A percentile compares a stretch with the other conserved stretches of the same genome.
These are phyloP conservation scores for Odontomyia ornata DNA, from an alignment of 2,888 invertebrate species.

Conservation along the genomic window DNA sequence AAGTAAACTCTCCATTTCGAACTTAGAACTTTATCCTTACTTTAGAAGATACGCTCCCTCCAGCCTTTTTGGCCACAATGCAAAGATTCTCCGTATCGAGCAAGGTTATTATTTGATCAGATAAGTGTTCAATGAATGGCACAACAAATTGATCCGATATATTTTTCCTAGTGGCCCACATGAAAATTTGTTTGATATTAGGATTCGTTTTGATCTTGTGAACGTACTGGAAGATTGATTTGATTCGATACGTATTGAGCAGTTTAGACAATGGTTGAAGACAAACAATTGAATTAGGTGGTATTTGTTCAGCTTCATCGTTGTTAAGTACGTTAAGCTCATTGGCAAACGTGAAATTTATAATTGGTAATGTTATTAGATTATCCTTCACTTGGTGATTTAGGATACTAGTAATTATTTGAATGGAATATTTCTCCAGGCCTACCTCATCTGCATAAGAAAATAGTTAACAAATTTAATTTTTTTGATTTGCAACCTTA, in stretches of 20 bases:
- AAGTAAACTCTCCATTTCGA: background rate
- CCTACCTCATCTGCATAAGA: slow-evolving; percentile 57
- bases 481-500: slow-evolving; percentile 51
- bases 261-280: slow-evolving; percentile 59
- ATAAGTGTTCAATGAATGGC: slow-evolving; percentile 60
- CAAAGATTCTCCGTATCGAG: slow-evolving; percentile 55
- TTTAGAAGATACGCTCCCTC: slow-evolving; percentile 58
- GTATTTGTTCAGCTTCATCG: too few relatives aligned
- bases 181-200: slow-evolving; percentile 57
- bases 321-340: too few relatives aligned
- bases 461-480: slow-evolving; percentile 29
- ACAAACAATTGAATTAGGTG: slow-evolving; percentile 52
- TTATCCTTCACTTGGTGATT: slow-evolving; percentile 58
- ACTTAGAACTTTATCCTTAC: slow-evolving; percentile 40
- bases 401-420: slow-evolving; percentile 57
- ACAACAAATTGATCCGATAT: slow-evolving; percentile 56
- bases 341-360: background rate
- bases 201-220: slow-evolving; percentile 56
- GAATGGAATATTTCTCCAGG: slow-evolving; percentile 58
- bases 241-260: slow-evolving; percentile 55
- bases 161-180: slow-evolving; percentile 59
- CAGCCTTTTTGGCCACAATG: slow-evolving; percentile 57
- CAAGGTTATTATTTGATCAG: slow-evolving; percentile 59
- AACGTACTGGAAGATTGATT: slow-evolving; percentile 57
- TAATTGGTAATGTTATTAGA: background rate